Percentiles rank a stretch among this genome's conserved stretches.
Conservation (phyloP, 2,888 invertebrate species). For the Carabus problematicus region DNA sequence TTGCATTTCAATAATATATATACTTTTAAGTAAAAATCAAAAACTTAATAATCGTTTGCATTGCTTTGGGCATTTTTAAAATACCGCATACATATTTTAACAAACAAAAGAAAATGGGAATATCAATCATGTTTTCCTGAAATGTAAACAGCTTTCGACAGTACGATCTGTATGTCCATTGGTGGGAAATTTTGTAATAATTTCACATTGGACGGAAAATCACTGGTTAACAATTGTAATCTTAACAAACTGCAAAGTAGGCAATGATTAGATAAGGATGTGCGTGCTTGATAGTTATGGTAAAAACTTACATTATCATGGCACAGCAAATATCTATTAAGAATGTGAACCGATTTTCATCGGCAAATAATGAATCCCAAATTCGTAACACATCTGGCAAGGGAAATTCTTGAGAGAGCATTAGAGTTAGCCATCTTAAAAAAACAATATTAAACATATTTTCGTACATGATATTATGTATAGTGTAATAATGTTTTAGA, state of each 20-base stretch:
- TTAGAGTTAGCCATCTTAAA: conserved; percentile 90
- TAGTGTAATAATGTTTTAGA: too few species aligned
- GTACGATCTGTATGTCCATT: conserved; percentile 84
- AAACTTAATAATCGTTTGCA: too few species aligned
- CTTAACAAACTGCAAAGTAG: conserved; percentile 74
- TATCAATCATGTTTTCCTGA: conserved; percentile 57
- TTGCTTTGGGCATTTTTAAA: too few species aligned
- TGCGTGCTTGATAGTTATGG: neutral
- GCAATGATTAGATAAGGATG: neutral
- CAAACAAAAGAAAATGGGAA: conserved; percentile 14
- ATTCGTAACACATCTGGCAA: conserved; percentile 96
- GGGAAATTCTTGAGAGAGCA: conserved; percentile 97
- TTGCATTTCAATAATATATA: too few species aligned
- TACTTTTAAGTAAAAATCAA: too few species aligned
- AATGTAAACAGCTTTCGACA: conserved; percentile 78
- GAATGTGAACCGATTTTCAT: conserved; percentile 87
- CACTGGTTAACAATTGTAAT: conserved; percentile 82
- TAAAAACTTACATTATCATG: conserved; percentile 89
- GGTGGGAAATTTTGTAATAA: conserved; percentile 91
- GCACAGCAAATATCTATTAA: conserved; percentile 93
- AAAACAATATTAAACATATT: conserved; percentile 46
- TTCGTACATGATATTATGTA: neutral
- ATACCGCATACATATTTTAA: neutral
- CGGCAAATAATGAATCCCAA: conserved; percentile 97
- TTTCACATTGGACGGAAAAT: conserved; percentile 94